These are phyloP conservation scores for Lophius americanus DNA, from an alignment of 2,797 vertebrate genomes.

Conservation along the genomic window DNA sequence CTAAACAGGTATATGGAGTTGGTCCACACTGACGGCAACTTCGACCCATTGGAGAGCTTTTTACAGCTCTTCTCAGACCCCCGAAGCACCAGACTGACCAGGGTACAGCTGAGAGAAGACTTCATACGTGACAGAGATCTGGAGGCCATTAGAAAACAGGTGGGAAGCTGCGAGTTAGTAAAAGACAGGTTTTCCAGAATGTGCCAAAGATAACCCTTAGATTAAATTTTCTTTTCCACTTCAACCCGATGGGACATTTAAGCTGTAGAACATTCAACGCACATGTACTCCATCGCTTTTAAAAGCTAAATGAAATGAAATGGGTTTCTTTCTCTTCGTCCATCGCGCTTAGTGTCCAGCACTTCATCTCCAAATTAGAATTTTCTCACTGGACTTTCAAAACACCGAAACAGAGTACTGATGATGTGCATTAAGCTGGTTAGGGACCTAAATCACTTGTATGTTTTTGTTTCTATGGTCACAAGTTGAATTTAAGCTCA, in stretches of 20 bases:
- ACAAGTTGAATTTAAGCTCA: too few species aligned
- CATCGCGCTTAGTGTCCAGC: too few species aligned
- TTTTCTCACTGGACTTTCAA: too few species aligned
- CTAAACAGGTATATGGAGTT: constrained; percentile 90
- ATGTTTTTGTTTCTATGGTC: too few species aligned
- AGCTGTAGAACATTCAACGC: not conserved
- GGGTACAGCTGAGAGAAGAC: constrained; percentile 92
- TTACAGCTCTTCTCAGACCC: constrained; percentile 96
- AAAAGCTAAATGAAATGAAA: not conserved
- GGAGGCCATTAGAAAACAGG: constrained; percentile 95
- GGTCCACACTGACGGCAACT: constrained; percentile 91
- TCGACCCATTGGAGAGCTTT: constrained; percentile 93
- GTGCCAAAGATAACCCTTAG: not conserved
- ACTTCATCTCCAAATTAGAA: too few species aligned
- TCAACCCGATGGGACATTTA: not conserved
- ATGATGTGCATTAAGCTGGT: too few species aligned
- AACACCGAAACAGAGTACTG: too few species aligned
- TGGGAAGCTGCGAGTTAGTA: constrained; percentile 34
- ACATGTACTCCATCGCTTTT: not conserved
- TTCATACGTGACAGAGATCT: constrained; percentile 93
- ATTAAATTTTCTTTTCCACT: not conserved
- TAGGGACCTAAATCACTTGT: too few species aligned
- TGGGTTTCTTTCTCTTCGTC: too few species aligned
- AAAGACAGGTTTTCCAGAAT: not conserved
- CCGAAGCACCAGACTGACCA: constrained; percentile 91